Evolutionary conservation across 2,113 vertebrate genomes (phyloP).

Genomic region (Zosterops hypoxanthus): DNA sequence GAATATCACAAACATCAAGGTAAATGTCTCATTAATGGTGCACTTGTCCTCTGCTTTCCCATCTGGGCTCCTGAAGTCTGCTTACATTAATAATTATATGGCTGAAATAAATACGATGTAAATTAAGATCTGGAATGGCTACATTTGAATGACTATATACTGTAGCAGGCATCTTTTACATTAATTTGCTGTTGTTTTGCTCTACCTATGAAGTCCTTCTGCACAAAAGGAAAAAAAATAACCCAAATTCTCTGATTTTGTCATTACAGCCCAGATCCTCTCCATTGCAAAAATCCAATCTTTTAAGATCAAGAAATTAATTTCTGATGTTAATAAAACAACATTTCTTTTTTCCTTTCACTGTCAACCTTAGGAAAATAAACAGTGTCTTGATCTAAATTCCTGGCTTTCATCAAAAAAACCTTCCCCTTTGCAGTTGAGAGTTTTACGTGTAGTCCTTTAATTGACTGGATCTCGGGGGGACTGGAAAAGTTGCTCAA

Average conservation of each 20-base stretch:
- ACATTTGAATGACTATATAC: not conserved
- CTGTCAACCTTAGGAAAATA: constrained; percentile 40
- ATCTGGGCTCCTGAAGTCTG: not conserved
- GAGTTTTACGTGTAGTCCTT: constrained; percentile 5
- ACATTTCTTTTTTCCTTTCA: not conserved
- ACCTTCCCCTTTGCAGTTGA: constrained; percentile 2
- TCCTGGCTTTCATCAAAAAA: constrained; percentile 52
- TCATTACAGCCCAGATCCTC: not conserved
- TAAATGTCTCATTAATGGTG: not conserved
- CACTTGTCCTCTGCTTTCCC: not conserved
- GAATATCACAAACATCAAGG: not conserved
- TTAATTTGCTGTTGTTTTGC: not conserved
- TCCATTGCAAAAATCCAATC: not conserved
- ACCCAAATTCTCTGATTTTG: not conserved
- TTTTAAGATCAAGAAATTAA: constrained; percentile 33
- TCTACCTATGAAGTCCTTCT: not conserved
- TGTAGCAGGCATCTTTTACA: not conserved
- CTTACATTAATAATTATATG: not conserved
- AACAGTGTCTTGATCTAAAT: constrained; percentile 52
- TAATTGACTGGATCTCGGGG: constrained; percentile 1
- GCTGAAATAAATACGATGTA: constrained; percentile 18
- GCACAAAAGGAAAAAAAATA: not conserved
- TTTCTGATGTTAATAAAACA: constrained; percentile 39
- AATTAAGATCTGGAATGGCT: not conserved
- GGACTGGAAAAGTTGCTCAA: constrained; percentile 41